phyloP scores from a whole-genome alignment of 2,113 vertebrate genomes.

The Cepphus grylle region DNA sequence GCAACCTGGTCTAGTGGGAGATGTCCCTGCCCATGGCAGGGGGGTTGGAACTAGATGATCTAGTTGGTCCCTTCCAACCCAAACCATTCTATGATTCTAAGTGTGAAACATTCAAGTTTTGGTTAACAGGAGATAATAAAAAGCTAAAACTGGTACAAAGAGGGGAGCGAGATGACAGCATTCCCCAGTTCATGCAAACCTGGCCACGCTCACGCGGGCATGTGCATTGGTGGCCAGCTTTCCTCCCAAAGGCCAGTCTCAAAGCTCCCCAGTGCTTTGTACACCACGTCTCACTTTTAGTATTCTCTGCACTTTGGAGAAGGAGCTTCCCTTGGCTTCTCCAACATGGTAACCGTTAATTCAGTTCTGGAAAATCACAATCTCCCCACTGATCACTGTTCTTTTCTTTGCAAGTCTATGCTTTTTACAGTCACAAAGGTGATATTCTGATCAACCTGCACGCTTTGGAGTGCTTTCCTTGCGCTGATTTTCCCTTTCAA shows the following conservation, averaged over 20 bases:
- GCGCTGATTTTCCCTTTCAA: not conserved
- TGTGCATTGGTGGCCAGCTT: rapidly evolving
- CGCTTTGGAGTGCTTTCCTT: not conserved
- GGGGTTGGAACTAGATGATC: not conserved
- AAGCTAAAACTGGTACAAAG: not conserved
- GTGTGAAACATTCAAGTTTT: not conserved
- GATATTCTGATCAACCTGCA: not conserved
- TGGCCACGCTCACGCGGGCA: not conserved
- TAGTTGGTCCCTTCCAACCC: not conserved
- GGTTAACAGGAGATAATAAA: not conserved
- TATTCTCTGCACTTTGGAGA: rapidly evolving
- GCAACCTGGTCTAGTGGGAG: not conserved
- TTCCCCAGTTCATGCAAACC: not conserved
- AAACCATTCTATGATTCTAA: not conserved
- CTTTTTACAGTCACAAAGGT: not conserved
- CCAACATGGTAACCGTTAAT: not conserved
- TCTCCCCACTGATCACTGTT: not conserved
- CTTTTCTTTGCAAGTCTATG: not conserved
- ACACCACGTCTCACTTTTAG: not conserved
- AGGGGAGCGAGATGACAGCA: not conserved
- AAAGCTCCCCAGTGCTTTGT: not conserved
- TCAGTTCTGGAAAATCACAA: not conserved
- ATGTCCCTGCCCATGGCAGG: not conserved
- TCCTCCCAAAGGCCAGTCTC: not conserved
- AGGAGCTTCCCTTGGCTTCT: not conserved